phyloP scores from a whole-genome alignment of 2,888 invertebrate species.

The Melanotus villosus region DNA sequence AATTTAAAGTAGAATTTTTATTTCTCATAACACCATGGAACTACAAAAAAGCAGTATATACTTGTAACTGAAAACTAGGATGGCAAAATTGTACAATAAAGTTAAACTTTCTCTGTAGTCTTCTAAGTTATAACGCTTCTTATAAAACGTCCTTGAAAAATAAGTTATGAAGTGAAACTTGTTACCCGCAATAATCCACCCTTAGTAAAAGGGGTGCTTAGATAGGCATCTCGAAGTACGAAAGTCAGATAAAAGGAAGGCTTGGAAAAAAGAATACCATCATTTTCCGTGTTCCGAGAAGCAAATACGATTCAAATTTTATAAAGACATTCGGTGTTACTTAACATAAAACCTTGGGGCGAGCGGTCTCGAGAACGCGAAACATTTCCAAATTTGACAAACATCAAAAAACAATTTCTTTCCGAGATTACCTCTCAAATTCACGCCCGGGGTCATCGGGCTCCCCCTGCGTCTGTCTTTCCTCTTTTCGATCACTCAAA shows the following conservation, averaged over 20 bases:
- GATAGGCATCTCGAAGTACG: too few relatives aligned
- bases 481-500: slow-evolving; percentile 52
- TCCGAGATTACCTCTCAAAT: slow-evolving; percentile 58
- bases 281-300: background rate
- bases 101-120: too few relatives aligned
- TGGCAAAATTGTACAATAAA: too few relatives aligned
- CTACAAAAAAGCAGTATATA: too few relatives aligned
- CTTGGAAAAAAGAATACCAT: background rate
- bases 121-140: too few relatives aligned
- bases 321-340: slow-evolving; percentile 33
- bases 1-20: too few relatives aligned
- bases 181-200: too few relatives aligned
- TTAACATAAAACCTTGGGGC: slow-evolving; percentile 39
- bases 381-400: slow-evolving; percentile 49
- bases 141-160: too few relatives aligned
- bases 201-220: too few relatives aligned
- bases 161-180: too few relatives aligned
- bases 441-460: slow-evolving; percentile 57
- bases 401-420: slow-evolving; percentile 57
- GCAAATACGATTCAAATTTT: slow-evolving; percentile 33
- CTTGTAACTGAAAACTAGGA: too few relatives aligned
- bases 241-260: background rate
- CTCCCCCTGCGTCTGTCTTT: slow-evolving; percentile 48
- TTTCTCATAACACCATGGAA: too few relatives aligned
- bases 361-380: slow-evolving; percentile 34